Conservation (phyloP, 2,797 vertebrate species). For the Petrocephalus schoutedeni region DNA sequence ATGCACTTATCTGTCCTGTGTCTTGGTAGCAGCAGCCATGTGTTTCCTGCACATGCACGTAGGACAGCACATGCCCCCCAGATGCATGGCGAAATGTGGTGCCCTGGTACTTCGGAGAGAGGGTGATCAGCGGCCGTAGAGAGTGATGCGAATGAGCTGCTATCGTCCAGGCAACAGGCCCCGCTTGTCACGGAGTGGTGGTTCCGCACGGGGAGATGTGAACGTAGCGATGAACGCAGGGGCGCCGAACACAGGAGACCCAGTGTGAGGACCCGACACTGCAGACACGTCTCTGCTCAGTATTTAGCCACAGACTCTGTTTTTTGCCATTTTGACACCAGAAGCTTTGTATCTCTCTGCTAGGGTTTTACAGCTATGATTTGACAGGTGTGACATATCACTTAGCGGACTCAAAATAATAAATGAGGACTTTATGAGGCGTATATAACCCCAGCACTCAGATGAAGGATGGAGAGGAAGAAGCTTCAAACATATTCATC, state of each 20-base stretch:
- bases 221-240: not conserved
- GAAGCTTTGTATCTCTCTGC: not conserved
- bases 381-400: not conserved
- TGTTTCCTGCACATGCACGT: not conserved
- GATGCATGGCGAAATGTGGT: too few relatives aligned
- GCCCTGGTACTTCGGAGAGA: not conserved
- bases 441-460: not conserved
- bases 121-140: not conserved
- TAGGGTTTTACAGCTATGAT: not conserved
- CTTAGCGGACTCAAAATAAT: not conserved
- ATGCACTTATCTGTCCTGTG: not conserved
- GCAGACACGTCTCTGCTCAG: not conserved
- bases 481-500: not conserved
- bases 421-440: not conserved
- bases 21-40: not conserved
- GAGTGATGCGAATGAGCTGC: not conserved
- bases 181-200: not conserved
- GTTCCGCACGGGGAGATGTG: not conserved
- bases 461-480: not conserved
- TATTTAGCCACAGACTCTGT: not conserved
- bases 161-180: constrained; percentile 20
- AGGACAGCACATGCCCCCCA: not conserved
- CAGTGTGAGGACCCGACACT: not conserved
- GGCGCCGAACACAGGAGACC: not conserved
- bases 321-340: not conserved